A percentile compares a stretch with the other conserved stretches of the same genome.
Evolutionary conservation across 2,888 invertebrate genomes (phyloP).

Genomic region (Melinaea marsaeus): DNA sequence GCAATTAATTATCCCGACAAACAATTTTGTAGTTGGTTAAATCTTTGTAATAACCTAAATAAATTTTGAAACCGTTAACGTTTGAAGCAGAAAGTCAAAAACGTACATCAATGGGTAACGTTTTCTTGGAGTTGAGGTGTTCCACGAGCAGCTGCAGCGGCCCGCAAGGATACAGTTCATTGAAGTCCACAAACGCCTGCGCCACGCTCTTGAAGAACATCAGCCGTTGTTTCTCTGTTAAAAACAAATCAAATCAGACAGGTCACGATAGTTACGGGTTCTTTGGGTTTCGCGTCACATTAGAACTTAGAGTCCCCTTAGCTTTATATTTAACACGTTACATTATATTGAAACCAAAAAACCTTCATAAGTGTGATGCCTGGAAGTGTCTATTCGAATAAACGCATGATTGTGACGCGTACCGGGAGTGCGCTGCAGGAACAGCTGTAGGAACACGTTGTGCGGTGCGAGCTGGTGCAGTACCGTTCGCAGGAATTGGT

Average conservation of each 20-base stretch:
- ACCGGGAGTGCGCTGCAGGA: slow-evolving; percentile 93
- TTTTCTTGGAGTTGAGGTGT: slow-evolving; percentile 72
- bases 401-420: slow-evolving; percentile 28
- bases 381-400: neutral
- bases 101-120: slow-evolving; percentile 65
- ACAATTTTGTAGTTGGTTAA: neutral
- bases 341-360: no score
- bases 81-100: neutral
- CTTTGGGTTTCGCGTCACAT: no score
- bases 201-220: slow-evolving; percentile 97
- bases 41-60: no score
- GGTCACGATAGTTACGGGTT: no score
- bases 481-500: slow-evolving; percentile 97
- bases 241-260: neutral
- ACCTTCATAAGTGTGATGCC: no score
- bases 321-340: no score
- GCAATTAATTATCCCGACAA: no score
- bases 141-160: slow-evolving; percentile 95
- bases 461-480: slow-evolving; percentile 98
- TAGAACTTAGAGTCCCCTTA: no score
- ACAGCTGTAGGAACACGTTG: slow-evolving; percentile 97
- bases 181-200: slow-evolving; percentile 95
- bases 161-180: slow-evolving; percentile 95
- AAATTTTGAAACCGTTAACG: neutral
- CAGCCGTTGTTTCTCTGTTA: slow-evolving; percentile 82